Percentiles rank a stretch among this genome's conserved stretches.
Evolutionary conservation across 2,113 vertebrate genomes (phyloP).

Genomic region (Himantopus leucocephalus): DNA sequence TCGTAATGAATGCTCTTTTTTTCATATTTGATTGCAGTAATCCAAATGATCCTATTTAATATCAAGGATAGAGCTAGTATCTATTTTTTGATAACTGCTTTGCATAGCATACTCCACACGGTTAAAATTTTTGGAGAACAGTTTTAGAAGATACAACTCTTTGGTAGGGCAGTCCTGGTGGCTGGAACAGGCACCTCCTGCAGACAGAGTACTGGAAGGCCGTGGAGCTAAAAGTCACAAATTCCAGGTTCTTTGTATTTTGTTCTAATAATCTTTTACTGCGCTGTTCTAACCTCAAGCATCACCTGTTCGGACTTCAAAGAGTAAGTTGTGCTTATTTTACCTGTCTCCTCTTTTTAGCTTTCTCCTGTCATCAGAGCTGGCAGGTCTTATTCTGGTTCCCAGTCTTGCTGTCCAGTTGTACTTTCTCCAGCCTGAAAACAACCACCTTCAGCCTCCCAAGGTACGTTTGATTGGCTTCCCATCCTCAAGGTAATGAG

Average conservation of each 20-base stretch:
- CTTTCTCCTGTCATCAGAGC: not conserved
- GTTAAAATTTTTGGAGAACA: not conserved
- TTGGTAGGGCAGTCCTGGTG: not conserved
- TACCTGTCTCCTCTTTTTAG: not conserved
- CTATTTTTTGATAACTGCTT: constrained; percentile 70
- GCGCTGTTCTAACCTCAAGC: not conserved
- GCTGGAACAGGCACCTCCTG: not conserved
- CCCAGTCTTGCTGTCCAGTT: not conserved
- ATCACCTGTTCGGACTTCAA: not conserved
- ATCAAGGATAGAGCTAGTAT: constrained; percentile 63
- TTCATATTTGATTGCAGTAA: constrained; percentile 67
- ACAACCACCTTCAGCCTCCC: not conserved
- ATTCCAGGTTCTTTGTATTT: not conserved
- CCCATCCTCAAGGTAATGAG: not conserved
- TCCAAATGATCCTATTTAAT: constrained; percentile 57
- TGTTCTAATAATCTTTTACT: not conserved
- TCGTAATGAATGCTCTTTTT: constrained; percentile 66
- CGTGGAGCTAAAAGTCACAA: not conserved
- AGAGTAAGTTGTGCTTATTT: not conserved
- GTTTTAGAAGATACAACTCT: not conserved
- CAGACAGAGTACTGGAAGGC: not conserved
- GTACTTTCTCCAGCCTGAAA: not conserved
- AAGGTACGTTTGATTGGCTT: not conserved
- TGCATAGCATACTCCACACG: constrained; percentile 37
- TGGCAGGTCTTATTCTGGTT: not conserved